These are phyloP conservation scores for Zoanthus sociatus DNA, from an alignment of 92 coral and sea anemone genomes.

Conservation along the genomic window DNA sequence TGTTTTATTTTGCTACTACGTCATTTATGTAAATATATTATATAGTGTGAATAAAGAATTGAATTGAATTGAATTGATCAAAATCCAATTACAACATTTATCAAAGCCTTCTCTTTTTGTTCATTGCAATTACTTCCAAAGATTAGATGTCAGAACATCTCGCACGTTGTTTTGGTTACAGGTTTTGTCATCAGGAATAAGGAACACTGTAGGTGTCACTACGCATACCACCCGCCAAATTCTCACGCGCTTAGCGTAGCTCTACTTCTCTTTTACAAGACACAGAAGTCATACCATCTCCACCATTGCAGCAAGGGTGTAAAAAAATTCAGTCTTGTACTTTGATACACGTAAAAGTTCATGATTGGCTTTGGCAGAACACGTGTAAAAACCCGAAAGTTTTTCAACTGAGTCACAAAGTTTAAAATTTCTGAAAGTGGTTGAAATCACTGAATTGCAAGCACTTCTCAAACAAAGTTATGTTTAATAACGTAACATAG, in stretches of 20 bases:
- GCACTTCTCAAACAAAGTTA: too few species aligned
- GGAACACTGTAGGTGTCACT: constrained; percentile 20
- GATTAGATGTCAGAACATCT: background rate
- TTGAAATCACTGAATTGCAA: background rate
- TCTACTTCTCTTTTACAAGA: background rate
- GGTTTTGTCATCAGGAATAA: constrained; percentile 3
- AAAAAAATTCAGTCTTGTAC: background rate
- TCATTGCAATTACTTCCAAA: background rate
- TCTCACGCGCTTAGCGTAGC: constrained; percentile 44
- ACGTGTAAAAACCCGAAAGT: constrained; percentile 23
- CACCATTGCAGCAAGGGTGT: background rate
- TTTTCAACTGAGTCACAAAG: background rate
- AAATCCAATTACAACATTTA: constrained; percentile 14
- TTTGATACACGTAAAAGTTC: background rate
- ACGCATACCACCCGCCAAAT: constrained; percentile 32
- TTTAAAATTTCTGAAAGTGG: background rate
- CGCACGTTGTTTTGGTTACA: constrained; percentile 7
- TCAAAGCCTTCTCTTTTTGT: constrained; percentile 3
- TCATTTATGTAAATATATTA: too few species aligned
- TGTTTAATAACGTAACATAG: too few species aligned
- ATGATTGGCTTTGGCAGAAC: constrained; percentile 1
- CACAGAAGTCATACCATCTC: constrained; percentile 3
- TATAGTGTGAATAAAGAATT: too few species aligned
- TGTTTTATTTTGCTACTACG: too few species aligned
- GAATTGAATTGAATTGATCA: too few species aligned